Percentiles rank a stretch among this genome's conserved stretches.
phyloP scores from a whole-genome alignment of 2,113 vertebrate species.

The Heptranchias perlo region DNA sequence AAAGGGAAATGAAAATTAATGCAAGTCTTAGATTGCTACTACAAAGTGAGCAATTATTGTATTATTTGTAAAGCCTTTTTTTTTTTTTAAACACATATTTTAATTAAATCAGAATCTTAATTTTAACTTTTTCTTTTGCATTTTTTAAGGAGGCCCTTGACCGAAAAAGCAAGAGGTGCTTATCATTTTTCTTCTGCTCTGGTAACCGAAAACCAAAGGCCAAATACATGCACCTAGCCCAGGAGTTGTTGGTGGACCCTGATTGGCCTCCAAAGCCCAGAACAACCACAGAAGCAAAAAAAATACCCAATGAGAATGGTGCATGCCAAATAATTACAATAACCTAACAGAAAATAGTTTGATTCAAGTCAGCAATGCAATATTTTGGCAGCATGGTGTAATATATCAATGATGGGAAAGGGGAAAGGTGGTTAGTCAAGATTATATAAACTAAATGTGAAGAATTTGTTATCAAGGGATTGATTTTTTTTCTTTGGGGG shows the following conservation, averaged over 20 bases:
- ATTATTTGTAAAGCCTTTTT: background rate
- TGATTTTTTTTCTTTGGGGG: background rate
- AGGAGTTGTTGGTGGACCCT: slow-evolving; percentile 86
- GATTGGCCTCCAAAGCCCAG: slow-evolving; percentile 96
- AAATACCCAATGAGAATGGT: slow-evolving; percentile 60
- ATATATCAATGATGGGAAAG: background rate
- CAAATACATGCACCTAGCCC: slow-evolving; percentile 90
- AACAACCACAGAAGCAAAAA: slow-evolving; percentile 88
- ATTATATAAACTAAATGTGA: background rate
- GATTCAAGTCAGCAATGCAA: background rate
- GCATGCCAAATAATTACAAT: slow-evolving; percentile 71
- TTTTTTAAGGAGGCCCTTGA: slow-evolving; percentile 65
- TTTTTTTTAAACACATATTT: background rate
- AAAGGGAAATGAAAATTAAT: background rate
- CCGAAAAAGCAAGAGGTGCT: slow-evolving; percentile 54
- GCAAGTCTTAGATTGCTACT: background rate
- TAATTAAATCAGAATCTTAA: background rate
- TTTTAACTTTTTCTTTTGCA: background rate
- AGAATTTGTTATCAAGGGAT: background rate
- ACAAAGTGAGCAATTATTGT: too few species aligned
- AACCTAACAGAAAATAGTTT: slow-evolving; percentile 59
- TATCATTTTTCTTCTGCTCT: slow-evolving; percentile 62
- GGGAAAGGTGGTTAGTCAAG: background rate
- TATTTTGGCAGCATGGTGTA: background rate
- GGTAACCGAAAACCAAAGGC: slow-evolving; percentile 73